Conservation (phyloP, 2,113 vertebrate genomes). For the Plotosus lineatus region DNA sequence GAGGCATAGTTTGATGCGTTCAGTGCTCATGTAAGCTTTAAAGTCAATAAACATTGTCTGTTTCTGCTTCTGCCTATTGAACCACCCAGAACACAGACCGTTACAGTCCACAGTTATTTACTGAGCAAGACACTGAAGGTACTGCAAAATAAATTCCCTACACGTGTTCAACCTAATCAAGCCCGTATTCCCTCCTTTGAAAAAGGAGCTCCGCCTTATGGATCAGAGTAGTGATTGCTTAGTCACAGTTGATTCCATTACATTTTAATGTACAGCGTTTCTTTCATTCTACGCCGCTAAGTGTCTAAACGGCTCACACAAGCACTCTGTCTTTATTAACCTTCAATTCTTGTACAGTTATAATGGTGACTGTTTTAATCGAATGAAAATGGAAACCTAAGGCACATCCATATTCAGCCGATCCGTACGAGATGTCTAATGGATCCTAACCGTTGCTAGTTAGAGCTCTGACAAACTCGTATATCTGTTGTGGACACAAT, state of each 20-base stretch:
- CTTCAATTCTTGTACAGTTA: neutral
- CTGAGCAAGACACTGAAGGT: too few relatives aligned
- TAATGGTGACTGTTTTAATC: neutral
- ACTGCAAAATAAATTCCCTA: neutral
- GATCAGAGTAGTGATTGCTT: neutral
- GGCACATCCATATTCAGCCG: neutral
- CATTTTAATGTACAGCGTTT: neutral
- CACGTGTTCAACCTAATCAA: neutral
- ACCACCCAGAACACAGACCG: too few relatives aligned
- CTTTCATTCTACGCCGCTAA: neutral
- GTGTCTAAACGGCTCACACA: neutral
- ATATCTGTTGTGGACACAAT: neutral
- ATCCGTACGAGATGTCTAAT: conserved; percentile 1
- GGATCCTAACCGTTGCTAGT: conserved; percentile 11
- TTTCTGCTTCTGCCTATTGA: neutral
- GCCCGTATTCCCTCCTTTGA: neutral
- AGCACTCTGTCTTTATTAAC: neutral
- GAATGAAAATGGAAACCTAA: neutral
- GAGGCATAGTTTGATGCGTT: too few relatives aligned
- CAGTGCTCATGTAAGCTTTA: too few relatives aligned
- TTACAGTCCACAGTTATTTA: too few relatives aligned
- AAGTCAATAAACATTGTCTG: too few relatives aligned
- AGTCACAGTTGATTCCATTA: neutral
- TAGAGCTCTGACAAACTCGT: neutral
- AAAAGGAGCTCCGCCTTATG: neutral